Evolutionary conservation across 2,888 invertebrate species (phyloP).

Genomic region (Agonopterix alstromeriana): DNA sequence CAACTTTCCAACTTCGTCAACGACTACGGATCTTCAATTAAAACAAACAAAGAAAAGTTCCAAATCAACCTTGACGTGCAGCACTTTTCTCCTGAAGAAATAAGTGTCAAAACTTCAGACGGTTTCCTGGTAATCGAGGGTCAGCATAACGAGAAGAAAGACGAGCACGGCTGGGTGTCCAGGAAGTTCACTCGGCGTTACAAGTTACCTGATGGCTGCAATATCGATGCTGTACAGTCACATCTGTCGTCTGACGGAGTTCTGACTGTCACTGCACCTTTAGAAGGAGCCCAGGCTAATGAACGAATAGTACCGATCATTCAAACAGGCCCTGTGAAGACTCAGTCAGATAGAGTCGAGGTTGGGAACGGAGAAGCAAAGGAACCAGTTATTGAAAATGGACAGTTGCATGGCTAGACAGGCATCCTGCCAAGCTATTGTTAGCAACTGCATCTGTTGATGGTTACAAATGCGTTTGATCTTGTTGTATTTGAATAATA

Average conservation of each 20-base stretch:
- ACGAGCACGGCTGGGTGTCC: slow-evolving; percentile 81
- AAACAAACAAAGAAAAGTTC: slow-evolving; percentile 76
- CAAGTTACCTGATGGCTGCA: slow-evolving; percentile 80
- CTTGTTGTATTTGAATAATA: too few species aligned
- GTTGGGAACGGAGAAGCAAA: neutral
- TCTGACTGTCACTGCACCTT: slow-evolving; percentile 78
- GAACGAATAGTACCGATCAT: slow-evolving; percentile 1
- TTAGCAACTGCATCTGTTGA: neutral
- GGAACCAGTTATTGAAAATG: slow-evolving; percentile 46
- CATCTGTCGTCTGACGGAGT: slow-evolving; percentile 83
- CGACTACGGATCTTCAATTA: slow-evolving; percentile 30
- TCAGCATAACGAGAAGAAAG: slow-evolving; percentile 82
- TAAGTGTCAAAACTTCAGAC: slow-evolving; percentile 82
- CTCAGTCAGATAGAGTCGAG: neutral
- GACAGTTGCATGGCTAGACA: slow-evolving; percentile 80
- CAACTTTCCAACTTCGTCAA: slow-evolving; percentile 25
- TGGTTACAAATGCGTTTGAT: neutral
- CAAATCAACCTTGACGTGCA: slow-evolving; percentile 83
- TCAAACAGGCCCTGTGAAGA: slow-evolving; percentile 5
- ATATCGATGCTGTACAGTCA: slow-evolving; percentile 75
- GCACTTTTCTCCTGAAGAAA: slow-evolving; percentile 83
- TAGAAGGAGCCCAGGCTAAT: neutral
- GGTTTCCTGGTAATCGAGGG: slow-evolving; percentile 80
- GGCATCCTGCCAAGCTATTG: slow-evolving; percentile 76
- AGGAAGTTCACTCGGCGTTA: slow-evolving; percentile 83